Conservation (phyloP, 1,140 invertebrate genomes). For the Drosophila kanapiae region DNA sequence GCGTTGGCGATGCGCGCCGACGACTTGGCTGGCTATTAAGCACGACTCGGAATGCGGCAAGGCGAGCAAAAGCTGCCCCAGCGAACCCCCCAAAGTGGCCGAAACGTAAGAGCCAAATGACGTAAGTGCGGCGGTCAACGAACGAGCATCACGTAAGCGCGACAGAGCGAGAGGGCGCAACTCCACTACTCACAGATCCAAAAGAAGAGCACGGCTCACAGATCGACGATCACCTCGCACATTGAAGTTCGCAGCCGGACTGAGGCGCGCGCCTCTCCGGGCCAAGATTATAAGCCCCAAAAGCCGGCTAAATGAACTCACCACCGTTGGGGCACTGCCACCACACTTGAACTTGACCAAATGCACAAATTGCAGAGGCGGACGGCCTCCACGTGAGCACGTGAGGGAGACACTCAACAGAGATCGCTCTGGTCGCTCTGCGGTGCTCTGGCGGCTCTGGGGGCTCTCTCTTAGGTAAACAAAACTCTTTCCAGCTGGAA, state of each 20-base stretch:
- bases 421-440: not conserved
- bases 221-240: slow-evolving; percentile 67
- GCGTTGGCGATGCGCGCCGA: slow-evolving; percentile 62
- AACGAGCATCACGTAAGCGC: slow-evolving; percentile 66
- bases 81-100: slow-evolving; percentile 60
- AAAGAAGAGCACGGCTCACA: slow-evolving; percentile 36
- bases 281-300: slow-evolving; percentile 62
- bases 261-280: slow-evolving; percentile 57
- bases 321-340: slow-evolving; percentile 31
- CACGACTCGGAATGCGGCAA: slow-evolving; percentile 82
- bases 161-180: slow-evolving; percentile 38
- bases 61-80: slow-evolving; percentile 56
- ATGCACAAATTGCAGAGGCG: slow-evolving; percentile 81
- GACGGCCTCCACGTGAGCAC: slow-evolving; percentile 36
- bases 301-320: slow-evolving; percentile 54
- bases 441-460: not conserved
- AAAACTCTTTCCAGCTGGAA: slow-evolving; percentile 64
- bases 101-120: slow-evolving; percentile 61
- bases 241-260: slow-evolving; percentile 82
- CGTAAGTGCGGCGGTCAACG: slow-evolving; percentile 73
- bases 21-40: slow-evolving; percentile 73
- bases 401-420: slow-evolving; percentile 34
- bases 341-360: slow-evolving; percentile 83
- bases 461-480: slow-evolving; percentile 64
- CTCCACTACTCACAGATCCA: slow-evolving; percentile 52